Conservation (phyloP, 1,140 invertebrate genomes). For the Dinothrombium tinctorium region DNA sequence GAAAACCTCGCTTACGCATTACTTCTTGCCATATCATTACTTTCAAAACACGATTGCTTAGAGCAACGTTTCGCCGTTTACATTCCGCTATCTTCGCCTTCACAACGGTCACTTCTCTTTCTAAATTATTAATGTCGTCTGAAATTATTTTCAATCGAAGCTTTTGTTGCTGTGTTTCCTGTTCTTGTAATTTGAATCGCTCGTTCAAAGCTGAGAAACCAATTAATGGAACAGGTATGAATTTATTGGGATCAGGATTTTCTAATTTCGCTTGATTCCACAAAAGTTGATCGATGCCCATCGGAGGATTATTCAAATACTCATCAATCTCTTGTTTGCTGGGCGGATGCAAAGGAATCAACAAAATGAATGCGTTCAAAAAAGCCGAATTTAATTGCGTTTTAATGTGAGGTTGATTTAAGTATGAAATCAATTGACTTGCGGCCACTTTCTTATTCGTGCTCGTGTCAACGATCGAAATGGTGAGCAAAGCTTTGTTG, state of each 20-base stretch:
- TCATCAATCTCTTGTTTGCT: conserved; percentile 42
- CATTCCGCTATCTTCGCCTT: conserved; percentile 12
- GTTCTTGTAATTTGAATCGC: conserved; percentile 48
- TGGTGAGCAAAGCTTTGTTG: conserved; percentile 8
- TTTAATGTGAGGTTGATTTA: conserved; percentile 10
- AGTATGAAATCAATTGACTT: conserved; percentile 6
- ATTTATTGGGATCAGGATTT: conserved; percentile 65
- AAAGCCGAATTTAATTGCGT: conserved; percentile 10
- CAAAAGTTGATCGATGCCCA: conserved; percentile 28
- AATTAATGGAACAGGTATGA: conserved; percentile 74
- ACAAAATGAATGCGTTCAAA: conserved; percentile 5
- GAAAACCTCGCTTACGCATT: conserved; percentile 52
- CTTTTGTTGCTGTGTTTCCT: conserved; percentile 50
- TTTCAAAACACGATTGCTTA: conserved; percentile 23
- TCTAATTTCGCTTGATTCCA: conserved; percentile 62
- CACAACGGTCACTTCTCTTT: conserved; percentile 7
- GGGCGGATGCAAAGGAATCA: conserved; percentile 10
- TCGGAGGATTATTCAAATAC: conserved; percentile 65
- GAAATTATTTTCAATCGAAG: conserved; percentile 29
- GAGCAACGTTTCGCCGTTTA: conserved; percentile 5
- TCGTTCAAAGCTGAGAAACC: conserved; percentile 63
- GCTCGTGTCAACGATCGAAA: conserved; percentile 7
- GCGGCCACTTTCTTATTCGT: conserved; percentile 9
- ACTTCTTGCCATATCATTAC: conserved; percentile 66
- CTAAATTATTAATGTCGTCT: conserved; percentile 8